A percentile compares a stretch with the other conserved stretches of the same genome.
phyloP scores from a whole-genome alignment of 2,113 vertebrate species.

The Clarias batrachus region DNA sequence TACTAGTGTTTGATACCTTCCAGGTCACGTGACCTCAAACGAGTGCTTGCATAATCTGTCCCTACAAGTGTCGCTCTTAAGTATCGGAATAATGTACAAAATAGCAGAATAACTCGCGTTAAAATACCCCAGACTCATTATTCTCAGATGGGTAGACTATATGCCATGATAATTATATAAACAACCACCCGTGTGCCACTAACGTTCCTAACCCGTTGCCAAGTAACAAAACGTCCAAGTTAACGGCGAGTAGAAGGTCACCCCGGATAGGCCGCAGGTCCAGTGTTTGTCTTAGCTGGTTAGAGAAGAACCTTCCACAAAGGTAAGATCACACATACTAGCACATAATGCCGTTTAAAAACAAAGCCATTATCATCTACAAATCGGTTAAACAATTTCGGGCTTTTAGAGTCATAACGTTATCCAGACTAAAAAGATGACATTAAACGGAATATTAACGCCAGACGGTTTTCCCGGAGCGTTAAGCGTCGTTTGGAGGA shows the following conservation, averaged over 20 bases:
- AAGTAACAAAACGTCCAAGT: constrained; percentile 55
- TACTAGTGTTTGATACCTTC: no score
- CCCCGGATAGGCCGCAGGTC: not conserved
- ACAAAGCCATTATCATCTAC: not conserved
- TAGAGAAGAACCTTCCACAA: not conserved
- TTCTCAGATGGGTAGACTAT: not conserved
- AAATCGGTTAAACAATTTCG: not conserved
- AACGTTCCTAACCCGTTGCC: constrained; percentile 52
- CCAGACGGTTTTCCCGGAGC: no score
- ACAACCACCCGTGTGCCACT: not conserved
- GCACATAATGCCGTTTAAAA: not conserved
- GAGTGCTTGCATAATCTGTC: no score
- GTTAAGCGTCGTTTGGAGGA: no score
- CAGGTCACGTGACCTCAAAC: no score
- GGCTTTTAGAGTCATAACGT: not conserved
- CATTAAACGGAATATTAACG: not conserved
- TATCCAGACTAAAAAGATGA: not conserved
- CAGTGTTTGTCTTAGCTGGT: not conserved
- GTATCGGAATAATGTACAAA: no score
- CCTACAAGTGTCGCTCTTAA: no score
- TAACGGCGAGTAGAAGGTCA: not conserved
- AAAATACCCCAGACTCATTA: not conserved
- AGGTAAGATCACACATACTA: not conserved
- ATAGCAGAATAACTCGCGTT: no score
- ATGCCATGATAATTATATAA: not conserved